These are phyloP conservation scores for Eumerus sabulonum DNA, from an alignment of 2,888 invertebrate species.

Conservation along the genomic window DNA sequence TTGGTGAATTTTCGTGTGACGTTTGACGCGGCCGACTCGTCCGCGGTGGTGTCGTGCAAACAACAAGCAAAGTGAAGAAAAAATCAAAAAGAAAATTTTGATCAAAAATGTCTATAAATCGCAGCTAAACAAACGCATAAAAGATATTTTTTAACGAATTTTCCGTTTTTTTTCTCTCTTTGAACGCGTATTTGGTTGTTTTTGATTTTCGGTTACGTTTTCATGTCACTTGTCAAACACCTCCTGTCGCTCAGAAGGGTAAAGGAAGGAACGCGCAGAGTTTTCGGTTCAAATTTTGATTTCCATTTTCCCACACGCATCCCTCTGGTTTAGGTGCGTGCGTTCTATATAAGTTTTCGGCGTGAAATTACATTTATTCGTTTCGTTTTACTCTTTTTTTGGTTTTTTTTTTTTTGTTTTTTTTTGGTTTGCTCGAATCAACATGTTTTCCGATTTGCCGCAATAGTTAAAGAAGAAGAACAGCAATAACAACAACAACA, in stretches of 20 bases:
- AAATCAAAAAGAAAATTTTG: conserved; percentile 25
- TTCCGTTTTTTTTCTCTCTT: conserved; percentile 50
- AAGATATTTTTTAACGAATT: conserved; percentile 46
- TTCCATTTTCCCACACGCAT: too few relatives aligned
- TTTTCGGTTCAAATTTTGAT: too few relatives aligned
- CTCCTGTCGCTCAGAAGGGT: too few relatives aligned
- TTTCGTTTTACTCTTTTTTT: too few relatives aligned
- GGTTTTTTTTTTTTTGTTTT: background rate
- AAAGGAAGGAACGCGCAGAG: too few relatives aligned
- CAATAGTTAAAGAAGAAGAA: conserved; percentile 41
- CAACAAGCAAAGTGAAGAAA: conserved; percentile 20
- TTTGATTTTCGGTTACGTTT: too few relatives aligned
- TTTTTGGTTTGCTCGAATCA: conserved; percentile 54
- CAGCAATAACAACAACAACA: conserved; percentile 44
- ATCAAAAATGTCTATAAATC: conserved; percentile 64
- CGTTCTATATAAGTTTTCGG: conserved; percentile 16
- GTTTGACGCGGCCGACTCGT: conserved; percentile 57
- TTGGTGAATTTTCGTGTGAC: conserved; percentile 53
- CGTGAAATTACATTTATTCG: background rate
- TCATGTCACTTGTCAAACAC: background rate
- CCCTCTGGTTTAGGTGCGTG: too few relatives aligned
- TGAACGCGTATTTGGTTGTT: conserved; percentile 34
- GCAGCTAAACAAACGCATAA: conserved; percentile 55
- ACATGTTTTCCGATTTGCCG: conserved; percentile 58
- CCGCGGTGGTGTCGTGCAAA: conserved; percentile 29